phyloP scores from a whole-genome alignment of 2,888 invertebrate genomes.

The Eristalis arbustorum region DNA sequence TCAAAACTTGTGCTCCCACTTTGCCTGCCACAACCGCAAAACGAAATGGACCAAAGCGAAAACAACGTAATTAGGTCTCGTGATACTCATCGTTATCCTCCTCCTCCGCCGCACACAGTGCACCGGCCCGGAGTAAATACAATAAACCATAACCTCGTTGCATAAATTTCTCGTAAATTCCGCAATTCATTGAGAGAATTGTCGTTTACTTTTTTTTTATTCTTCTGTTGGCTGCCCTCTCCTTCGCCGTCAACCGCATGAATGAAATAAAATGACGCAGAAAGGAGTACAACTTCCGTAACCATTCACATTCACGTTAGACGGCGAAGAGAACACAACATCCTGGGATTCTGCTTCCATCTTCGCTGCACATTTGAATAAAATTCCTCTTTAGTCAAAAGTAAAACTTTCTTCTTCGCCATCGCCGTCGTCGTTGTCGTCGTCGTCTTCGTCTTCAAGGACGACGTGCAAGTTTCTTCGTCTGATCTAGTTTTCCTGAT shows the following conservation, averaged over 20 bases:
- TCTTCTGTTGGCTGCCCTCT: too few relatives aligned
- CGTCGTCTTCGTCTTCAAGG: conserved; percentile 61
- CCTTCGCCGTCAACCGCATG: conserved; percentile 12
- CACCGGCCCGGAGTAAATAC: background rate
- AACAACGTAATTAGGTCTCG: conserved; percentile 19
- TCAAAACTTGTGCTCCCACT: too few relatives aligned
- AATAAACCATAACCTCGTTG: conserved; percentile 30
- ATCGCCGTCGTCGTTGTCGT: conserved; percentile 53
- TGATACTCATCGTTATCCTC: background rate
- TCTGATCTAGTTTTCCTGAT: conserved; percentile 60
- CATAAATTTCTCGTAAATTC: conserved; percentile 34
- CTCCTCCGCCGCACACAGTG: background rate
- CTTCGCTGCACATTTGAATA: conserved; percentile 58
- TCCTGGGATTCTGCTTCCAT: conserved; percentile 14
- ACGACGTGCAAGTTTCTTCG: conserved; percentile 54
- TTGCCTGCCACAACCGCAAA: background rate
- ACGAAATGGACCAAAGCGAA: background rate
- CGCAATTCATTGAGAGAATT: conserved; percentile 36
- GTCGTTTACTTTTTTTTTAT: conserved; percentile 6
- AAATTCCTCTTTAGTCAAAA: conserved; percentile 36
- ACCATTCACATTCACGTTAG: conserved; percentile 28
- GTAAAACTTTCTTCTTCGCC: conserved; percentile 55
- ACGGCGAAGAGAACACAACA: conserved; percentile 21
- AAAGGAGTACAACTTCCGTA: conserved; percentile 30
- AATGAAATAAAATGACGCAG: conserved; percentile 48